Percentiles rank a stretch among this genome's conserved stretches.
Conservation (phyloP, 2,888 invertebrate genomes). For the Sarcophaga caerulescens region DNA sequence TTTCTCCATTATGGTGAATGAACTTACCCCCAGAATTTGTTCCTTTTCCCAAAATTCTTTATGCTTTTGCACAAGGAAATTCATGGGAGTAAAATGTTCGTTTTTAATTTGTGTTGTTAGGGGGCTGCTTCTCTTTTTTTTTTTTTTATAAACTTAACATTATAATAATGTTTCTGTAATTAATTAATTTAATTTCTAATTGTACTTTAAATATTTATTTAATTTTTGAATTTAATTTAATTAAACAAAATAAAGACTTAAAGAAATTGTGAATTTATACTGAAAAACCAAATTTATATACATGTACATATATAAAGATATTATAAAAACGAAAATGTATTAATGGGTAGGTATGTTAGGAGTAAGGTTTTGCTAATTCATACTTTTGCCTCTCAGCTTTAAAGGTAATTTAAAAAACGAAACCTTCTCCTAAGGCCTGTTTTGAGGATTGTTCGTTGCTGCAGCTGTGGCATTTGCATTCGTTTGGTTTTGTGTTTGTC, state of each 20-base stretch:
- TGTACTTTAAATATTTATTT: constrained; percentile 36
- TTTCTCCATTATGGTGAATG: too few relatives aligned
- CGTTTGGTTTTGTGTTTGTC: constrained; percentile 76
- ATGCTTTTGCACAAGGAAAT: too few relatives aligned
- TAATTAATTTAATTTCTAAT: constrained; percentile 25
- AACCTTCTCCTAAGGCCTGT: not conserved
- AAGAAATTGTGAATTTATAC: constrained; percentile 49
- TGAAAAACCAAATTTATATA: constrained; percentile 2
- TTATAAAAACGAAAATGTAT: too few relatives aligned
- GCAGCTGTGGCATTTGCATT: not conserved
- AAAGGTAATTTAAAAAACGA: constrained; percentile 15
- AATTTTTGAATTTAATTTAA: constrained; percentile 28
- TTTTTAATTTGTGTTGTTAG: not conserved
- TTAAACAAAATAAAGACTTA: constrained; percentile 41
- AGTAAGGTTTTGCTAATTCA: constrained; percentile 8
- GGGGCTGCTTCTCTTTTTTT: not conserved
- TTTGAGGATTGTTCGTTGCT: not conserved
- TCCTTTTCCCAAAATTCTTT: too few relatives aligned
- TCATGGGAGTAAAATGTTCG: not conserved
- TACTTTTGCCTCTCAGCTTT: not conserved
- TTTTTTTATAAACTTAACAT: constrained; percentile 13
- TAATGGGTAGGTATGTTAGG: not conserved
- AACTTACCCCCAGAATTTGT: too few relatives aligned
- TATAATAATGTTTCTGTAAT: constrained; percentile 43
- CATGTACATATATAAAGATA: too few relatives aligned